A percentile compares a stretch with the other conserved stretches of the same genome.
phyloP scores from a whole-genome alignment of 2,888 invertebrate species.

The Rhagonycha fulva region DNA sequence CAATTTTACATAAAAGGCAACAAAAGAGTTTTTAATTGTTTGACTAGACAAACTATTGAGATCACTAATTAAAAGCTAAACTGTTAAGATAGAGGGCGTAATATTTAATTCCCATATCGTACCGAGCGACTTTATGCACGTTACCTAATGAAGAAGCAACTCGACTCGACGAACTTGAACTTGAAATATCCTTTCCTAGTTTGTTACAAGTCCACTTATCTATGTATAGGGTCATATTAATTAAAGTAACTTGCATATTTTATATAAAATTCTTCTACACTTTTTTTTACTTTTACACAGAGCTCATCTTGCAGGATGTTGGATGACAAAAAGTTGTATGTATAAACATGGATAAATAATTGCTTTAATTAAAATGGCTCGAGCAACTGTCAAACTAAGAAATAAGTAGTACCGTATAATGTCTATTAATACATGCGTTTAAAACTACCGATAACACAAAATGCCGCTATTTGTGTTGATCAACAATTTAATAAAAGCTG shows the following conservation, averaged over 20 bases:
- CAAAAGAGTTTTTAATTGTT: neutral
- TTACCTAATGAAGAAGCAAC: neutral
- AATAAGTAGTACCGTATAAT: slow-evolving; percentile 29
- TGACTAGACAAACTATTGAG: neutral
- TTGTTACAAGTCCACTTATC: neutral
- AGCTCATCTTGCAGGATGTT: slow-evolving; percentile 9
- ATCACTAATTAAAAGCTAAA: neutral
- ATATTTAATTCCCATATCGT: neutral
- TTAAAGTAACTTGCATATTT: neutral
- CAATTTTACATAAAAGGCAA: neutral
- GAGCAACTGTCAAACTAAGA: slow-evolving; percentile 37
- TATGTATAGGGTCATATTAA: neutral
- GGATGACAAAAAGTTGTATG: slow-evolving; percentile 44
- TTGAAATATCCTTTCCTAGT: neutral
- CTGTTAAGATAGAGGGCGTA: neutral
- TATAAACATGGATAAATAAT: slow-evolving; percentile 49
- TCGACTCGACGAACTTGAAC: neutral
- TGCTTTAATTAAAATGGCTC: slow-evolving; percentile 56
- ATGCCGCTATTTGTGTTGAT: slow-evolving; percentile 10
- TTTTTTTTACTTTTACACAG: neutral
- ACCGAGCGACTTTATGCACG: neutral
- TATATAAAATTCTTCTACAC: neutral
- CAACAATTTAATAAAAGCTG: slow-evolving; percentile 14
- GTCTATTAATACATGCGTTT: slow-evolving; percentile 14
- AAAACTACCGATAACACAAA: neutral